phyloP scores from a whole-genome alignment of 2,888 invertebrate species.

The Athrips mouffetella region DNA sequence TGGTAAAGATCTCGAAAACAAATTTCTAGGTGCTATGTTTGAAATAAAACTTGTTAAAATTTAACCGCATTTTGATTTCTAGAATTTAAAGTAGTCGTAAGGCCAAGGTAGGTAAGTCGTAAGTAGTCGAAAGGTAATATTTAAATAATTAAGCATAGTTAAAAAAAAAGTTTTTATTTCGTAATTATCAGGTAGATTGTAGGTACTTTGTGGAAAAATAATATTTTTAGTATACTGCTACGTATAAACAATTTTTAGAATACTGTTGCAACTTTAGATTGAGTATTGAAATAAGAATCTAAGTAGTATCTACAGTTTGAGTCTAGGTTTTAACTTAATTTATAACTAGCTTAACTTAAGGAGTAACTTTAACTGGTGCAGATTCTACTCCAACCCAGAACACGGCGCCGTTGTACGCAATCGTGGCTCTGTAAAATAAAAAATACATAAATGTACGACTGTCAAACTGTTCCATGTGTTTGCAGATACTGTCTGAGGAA shows the following conservation, averaged over 20 bases:
- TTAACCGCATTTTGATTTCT: conserved; percentile 10
- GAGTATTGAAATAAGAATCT: background rate
- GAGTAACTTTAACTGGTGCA: conserved; percentile 76
- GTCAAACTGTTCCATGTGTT: no score
- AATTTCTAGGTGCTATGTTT: conserved; percentile 70
- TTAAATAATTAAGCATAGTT: no score
- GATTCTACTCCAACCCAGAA: conserved; percentile 85
- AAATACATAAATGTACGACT: background rate
- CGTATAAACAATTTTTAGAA: no score
- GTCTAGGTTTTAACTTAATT: conserved; percentile 2
- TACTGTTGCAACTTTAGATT: no score
- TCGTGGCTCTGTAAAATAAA: conserved; percentile 79
- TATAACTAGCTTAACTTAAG: conserved; percentile 29
- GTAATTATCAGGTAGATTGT: no score
- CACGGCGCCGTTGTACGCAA: conserved; percentile 82
- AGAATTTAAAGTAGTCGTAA: background rate
- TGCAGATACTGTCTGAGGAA: no score
- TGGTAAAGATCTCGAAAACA: conserved; percentile 60
- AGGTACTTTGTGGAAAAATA: no score
- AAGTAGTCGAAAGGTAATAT: no score
- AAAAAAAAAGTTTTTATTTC: no score
- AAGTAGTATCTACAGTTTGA: background rate
- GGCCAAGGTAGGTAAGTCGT: no score
- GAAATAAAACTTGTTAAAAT: conserved; percentile 60
- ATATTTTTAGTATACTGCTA: no score